Conservation (phyloP, 2,113 vertebrate species). For the Tichodroma muraria region DNA sequence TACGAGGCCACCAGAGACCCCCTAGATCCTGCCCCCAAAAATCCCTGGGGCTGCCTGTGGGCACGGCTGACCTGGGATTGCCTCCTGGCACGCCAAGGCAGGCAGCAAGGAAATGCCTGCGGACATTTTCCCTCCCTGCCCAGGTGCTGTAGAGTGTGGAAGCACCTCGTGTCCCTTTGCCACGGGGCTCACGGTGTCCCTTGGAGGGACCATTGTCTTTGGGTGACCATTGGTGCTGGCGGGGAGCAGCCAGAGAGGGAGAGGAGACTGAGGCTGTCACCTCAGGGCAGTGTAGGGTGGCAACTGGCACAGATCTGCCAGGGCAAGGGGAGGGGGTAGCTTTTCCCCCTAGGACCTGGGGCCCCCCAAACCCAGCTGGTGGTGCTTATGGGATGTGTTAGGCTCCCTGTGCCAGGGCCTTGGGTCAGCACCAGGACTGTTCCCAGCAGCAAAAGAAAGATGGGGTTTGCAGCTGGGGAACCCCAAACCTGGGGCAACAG, state of each 20-base stretch:
- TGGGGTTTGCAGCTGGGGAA: too few relatives aligned
- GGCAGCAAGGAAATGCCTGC: background rate
- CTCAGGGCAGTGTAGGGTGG: background rate
- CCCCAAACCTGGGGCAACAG: background rate
- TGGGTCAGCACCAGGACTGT: background rate
- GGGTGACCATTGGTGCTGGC: too few relatives aligned
- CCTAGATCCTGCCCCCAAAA: background rate
- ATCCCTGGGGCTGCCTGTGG: accelerated
- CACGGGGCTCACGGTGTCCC: background rate
- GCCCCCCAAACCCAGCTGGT: background rate
- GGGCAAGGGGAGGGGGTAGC: background rate
- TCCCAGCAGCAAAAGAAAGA: background rate
- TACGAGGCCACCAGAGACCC: accelerated
- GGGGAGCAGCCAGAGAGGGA: background rate
- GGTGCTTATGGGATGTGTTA: background rate
- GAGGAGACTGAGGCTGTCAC: background rate
- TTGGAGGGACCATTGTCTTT: too few relatives aligned
- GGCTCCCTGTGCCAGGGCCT: background rate
- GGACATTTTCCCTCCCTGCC: background rate
- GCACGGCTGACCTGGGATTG: accelerated
- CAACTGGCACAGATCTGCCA: background rate
- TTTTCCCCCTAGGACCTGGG: background rate
- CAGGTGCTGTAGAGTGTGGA: background rate
- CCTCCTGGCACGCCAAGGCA: too few relatives aligned
- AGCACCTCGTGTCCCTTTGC: background rate